phyloP scores from a whole-genome alignment of 2,888 invertebrate genomes.

The Lasius fuliginosus region DNA sequence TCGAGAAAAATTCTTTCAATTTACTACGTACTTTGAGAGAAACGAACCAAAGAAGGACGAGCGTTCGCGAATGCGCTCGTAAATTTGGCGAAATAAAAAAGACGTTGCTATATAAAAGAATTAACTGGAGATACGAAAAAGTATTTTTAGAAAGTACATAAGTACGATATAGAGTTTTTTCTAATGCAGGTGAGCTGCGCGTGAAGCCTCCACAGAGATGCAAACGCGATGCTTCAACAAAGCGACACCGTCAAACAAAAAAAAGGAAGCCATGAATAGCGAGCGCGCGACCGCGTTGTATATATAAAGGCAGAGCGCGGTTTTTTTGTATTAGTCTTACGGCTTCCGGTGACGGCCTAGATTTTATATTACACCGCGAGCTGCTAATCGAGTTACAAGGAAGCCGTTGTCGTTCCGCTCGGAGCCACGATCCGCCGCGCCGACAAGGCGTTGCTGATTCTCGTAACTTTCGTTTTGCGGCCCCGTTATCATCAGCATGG shows the following conservation, averaged over 20 bases:
- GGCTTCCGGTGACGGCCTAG: constrained; percentile 69
- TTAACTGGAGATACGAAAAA: background rate
- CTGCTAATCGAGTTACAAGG: constrained; percentile 70
- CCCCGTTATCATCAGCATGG: constrained; percentile 42
- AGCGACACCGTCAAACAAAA: constrained; percentile 54
- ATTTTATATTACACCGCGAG: constrained; percentile 69
- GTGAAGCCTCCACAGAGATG: constrained; percentile 12
- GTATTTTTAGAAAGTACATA: background rate
- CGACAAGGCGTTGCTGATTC: constrained; percentile 13
- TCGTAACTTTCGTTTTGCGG: constrained; percentile 32
- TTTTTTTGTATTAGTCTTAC: constrained; percentile 60
- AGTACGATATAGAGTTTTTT: background rate
- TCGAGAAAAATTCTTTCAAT: background rate
- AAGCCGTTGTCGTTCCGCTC: constrained; percentile 61
- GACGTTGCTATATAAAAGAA: background rate
- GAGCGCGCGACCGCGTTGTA: background rate
- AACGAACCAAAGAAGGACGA: background rate
- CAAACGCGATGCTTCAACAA: constrained; percentile 48
- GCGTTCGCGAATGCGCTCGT: background rate
- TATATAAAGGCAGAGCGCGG: constrained; percentile 4
- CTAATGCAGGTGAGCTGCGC: background rate
- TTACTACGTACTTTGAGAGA: background rate
- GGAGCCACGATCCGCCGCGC: constrained; percentile 48
- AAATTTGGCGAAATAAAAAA: background rate
- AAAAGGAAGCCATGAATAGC: constrained; percentile 62